Evolutionary conservation across 1,140 invertebrate genomes (phyloP), one percentile per base, ranked within the genome.

Genomic region (Oedothorax gibbosus): DNA sequence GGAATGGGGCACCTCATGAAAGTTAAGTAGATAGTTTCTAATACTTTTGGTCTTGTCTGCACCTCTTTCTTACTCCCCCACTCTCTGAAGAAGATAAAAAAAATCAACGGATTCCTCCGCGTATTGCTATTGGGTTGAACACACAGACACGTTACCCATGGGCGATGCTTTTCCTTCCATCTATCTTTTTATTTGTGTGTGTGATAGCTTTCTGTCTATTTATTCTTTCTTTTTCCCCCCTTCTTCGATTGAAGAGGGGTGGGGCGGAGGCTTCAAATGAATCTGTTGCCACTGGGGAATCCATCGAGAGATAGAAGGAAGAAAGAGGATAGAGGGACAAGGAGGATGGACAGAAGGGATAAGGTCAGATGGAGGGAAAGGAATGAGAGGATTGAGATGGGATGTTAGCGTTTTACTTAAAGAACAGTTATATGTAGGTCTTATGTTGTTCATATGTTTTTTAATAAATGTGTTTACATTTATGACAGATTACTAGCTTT

Each of bases 21-120:
- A 85, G 83, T 85, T 85, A 85, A 85, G 83, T 85, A 85, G 83
- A 85, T 85, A 85, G 73, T 85, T 85, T 85, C 83, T 85, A 85
- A 85, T 85, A 78, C 83, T 72, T 64, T 35, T 11, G 60, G 15
- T 69, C 11, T 60, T 82, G 66, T 84, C 60, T 72, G 20, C 69
- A 75, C 80, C 57, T 64, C 71, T 56, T 54, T 18, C 71, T 60
- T 12, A 35, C 20, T 51, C 50, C 65, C 57, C 14, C 69, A 50
- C 53, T 11, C 53, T 14, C 53, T 71, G n/a, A 11, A 0, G 50
- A 15, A 71, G 15, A 51, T 1, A 20, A 84, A 76, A 66, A 84
- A 84, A 57, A 84, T 53, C 57, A 18, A 79, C 68, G 68, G 65
- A 62, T 82, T 73, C 69, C 73, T 82, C 57, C 71, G 81, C 71